Evolutionary conservation across 2,888 invertebrate species (phyloP), one percentile per base, ranked within the genome.

Genomic region (Sarcophaga carnaria): DNA sequence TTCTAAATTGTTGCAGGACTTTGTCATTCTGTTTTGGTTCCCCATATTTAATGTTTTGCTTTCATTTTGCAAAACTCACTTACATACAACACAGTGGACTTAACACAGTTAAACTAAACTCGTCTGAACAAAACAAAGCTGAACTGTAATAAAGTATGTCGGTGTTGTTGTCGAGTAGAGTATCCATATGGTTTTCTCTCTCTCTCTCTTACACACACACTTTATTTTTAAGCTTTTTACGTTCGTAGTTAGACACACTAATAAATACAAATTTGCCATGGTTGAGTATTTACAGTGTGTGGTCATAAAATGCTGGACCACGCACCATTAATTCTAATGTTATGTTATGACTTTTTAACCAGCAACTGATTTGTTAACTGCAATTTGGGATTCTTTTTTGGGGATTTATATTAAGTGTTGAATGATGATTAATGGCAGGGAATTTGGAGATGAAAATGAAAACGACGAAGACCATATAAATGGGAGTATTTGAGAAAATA

Each of bases 181-280:
- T 71, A 63, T 70, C 8, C 64, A 82, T 71, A 77, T 64, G 64
- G 17, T 45, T 47, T 27, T 27, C 64, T 66, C 45, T 82, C 71
- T 25, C 77, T 37, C 37, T 37, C 37, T 37, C 37, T 37, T 8
- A 37, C 37, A 10, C 37, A 37, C 10, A 37, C 8, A 66, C 27
- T 71, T 77, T 66, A 66, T 77, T 71, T 71, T 71, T 71, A 82
- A 71, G 54, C 59, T 77, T 76, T 59, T 76, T 59, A 49, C 6
- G 8, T 37, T 37, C 10, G 0, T 37, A 8, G 37, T 10, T 76
- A 27, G 37, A 67, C 45, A 45, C 69, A 47, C 71, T 71, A 71
- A 64, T 82, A 82, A 82, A 77, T 77, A 82, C 66, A 77, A 64
- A 82, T 82, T 82, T 82, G 59, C 47, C 59, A 76, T 76, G 54